These are phyloP conservation scores for Aphaenogaster ashmeadi DNA, from an alignment of 1,140 invertebrate genomes.

Conservation along the genomic window DNA sequence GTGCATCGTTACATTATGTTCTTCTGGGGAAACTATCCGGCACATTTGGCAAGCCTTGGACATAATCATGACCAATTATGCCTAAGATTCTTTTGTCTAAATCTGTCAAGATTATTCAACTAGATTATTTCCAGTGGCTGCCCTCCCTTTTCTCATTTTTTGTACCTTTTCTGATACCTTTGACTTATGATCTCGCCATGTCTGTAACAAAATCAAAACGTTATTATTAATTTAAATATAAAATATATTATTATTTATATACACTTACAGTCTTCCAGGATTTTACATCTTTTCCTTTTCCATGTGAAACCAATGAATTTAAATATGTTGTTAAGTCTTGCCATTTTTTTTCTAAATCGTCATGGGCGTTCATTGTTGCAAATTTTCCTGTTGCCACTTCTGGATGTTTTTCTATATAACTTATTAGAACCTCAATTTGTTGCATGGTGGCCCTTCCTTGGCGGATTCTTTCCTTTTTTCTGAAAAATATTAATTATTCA, in stretches of 20 bases:
- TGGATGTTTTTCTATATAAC: background rate
- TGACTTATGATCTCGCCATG: conserved; percentile 24
- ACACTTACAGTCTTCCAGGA: conserved; percentile 5
- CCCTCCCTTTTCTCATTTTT: background rate
- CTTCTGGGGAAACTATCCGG: conserved; percentile 25
- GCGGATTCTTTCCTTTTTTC: background rate
- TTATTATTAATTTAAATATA: background rate
- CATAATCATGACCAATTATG: conserved; percentile 9
- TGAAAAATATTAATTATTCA: conserved; percentile 7
- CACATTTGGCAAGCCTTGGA: background rate
- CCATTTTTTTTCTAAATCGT: background rate
- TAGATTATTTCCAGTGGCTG: background rate
- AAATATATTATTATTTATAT: background rate
- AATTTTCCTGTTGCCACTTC: background rate
- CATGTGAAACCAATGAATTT: background rate
- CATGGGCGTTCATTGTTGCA: background rate
- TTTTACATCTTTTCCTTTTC: conserved; percentile 5
- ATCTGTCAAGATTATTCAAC: background rate
- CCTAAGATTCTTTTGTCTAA: conserved; percentile 14
- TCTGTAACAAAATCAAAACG: background rate
- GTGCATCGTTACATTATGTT: conserved; percentile 1
- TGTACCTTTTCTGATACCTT: background rate
- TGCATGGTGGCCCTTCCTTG: background rate
- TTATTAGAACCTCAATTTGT: background rate
- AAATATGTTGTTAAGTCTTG: background rate